These are phyloP conservation scores for Hyaena hyaena DNA, from an alignment of 2,113 vertebrate genomes.

Conservation along the genomic window DNA sequence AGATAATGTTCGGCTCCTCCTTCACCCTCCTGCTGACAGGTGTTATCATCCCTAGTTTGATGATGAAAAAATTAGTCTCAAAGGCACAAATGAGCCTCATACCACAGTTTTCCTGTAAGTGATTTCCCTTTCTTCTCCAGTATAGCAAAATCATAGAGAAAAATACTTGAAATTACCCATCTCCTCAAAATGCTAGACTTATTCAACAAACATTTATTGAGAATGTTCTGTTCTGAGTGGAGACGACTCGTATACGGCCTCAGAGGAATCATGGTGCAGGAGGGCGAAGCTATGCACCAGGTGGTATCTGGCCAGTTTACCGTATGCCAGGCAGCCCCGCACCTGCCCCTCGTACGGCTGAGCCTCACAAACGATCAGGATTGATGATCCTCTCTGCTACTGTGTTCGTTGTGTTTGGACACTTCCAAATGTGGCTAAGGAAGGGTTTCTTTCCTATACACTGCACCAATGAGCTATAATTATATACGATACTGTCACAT, in stretches of 20 bases:
- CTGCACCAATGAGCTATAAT: background rate
- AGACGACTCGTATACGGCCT: background rate
- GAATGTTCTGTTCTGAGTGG: background rate
- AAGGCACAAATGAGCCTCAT: constrained; percentile 12
- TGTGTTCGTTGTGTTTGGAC: background rate
- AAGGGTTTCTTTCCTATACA: background rate
- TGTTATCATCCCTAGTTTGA: background rate
- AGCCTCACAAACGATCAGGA: background rate
- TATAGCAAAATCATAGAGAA: constrained; percentile 12
- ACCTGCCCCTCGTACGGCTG: fast-evolving
- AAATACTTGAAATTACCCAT: constrained; percentile 30
- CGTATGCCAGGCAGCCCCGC: fast-evolving
- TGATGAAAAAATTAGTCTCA: constrained; percentile 55
- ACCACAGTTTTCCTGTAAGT: constrained; percentile 4
- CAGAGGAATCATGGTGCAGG: background rate
- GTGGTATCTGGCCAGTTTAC: background rate
- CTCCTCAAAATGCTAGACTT: background rate
- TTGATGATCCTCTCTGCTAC: background rate
- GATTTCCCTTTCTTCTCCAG: constrained; percentile 44
- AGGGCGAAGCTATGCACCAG: fast-evolving
- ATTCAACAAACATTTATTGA: background rate
- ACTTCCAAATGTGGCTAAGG: background rate
- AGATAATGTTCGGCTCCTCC: background rate
- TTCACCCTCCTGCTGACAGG: background rate
- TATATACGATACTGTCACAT: background rate